Conservation (phyloP, 2,888 invertebrate species). For the Pammene aurita region DNA sequence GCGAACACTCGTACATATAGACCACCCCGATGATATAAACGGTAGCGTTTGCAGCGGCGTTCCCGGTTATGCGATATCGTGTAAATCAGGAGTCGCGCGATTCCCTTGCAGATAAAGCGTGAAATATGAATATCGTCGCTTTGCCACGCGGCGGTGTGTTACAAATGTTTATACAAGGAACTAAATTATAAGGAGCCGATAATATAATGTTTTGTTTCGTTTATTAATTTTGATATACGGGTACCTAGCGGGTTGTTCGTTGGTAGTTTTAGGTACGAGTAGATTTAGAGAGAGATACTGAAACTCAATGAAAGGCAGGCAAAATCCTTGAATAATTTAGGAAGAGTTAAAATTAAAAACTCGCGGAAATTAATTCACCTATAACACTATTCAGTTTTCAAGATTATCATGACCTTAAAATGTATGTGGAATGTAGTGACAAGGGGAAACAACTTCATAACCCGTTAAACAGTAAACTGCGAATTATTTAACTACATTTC, state of each 20-base stretch:
- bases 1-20: slow-evolving; percentile 30
- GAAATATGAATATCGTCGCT: slow-evolving; percentile 75
- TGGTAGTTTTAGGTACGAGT: background rate
- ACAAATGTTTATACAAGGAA: slow-evolving; percentile 37
- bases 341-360: too few relatives aligned
- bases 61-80: slow-evolving; percentile 64
- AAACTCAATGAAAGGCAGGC: background rate
- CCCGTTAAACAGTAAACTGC: slow-evolving; percentile 48
- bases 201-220: slow-evolving; percentile 9
- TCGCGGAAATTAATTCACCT: too few relatives aligned
- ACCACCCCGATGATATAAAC: slow-evolving; percentile 50
- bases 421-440: background rate
- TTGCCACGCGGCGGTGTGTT: slow-evolving; percentile 40
- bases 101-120: slow-evolving; percentile 67
- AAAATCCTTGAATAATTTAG: too few relatives aligned
- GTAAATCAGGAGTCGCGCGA: slow-evolving; percentile 74
- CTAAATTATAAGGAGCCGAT: slow-evolving; percentile 26
- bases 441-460: slow-evolving; percentile 44
- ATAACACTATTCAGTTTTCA: too few relatives aligned
- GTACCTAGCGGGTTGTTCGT: background rate
- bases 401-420: background rate
- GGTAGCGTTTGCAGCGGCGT: slow-evolving; percentile 65
- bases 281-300: background rate
- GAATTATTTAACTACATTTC: slow-evolving; percentile 26
- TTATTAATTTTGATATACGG: background rate